Base-by-base conservation (phyloP, 2,113 vertebrate species). In the Takifugu bimaculatus region DNA sequence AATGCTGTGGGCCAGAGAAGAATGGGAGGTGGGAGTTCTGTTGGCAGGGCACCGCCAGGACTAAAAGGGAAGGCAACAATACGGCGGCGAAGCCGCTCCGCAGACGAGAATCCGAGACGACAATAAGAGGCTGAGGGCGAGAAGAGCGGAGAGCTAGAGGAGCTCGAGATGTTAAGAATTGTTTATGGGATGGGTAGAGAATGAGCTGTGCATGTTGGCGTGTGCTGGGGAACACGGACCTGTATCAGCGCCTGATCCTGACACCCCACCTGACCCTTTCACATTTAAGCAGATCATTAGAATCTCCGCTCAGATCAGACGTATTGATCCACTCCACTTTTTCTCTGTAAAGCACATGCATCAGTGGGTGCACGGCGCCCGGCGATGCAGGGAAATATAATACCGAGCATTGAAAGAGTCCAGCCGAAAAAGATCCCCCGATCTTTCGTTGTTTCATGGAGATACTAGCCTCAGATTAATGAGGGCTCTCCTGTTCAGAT, bases 1-100 rank as follows among this genome's bases (percentile, higher is more conserved):
- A 79, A 73, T 67, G 74, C 72, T 65, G 59, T 50, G 54, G 79
- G 55, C 65, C 56, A 13, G 32, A 58, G 51, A 20, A 71, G 56
- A 60, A 66, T 52, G 60, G 56, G 50, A 70, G 54, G 43, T 1
- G 42, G 45, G 58, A 69, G 56, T 60, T 60, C 63, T 65, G 60
- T 43, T 42, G 26, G 26, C 27, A 14, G 51, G 27, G 29, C 13
- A 65, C 28, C 53, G 75, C 54, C 50, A 20, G 4, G 3, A 54
- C 29, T 54, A 68, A 72, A 70, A 72, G 61, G 54, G 6, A n/a
- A 63, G 25, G 51, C 12, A 55, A 75, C 69, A 70, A 67, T 70
- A n/a, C 26, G 27, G 25, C 1, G 26, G 52, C 20, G 49, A 71
- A 70, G 67, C 66, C 52, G 63, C 67, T 75, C 43, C 2, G 32